Evolutionary conservation across 2,888 invertebrate genomes (phyloP).

Genomic region (Parapristionchus giblindavisi): DNA sequence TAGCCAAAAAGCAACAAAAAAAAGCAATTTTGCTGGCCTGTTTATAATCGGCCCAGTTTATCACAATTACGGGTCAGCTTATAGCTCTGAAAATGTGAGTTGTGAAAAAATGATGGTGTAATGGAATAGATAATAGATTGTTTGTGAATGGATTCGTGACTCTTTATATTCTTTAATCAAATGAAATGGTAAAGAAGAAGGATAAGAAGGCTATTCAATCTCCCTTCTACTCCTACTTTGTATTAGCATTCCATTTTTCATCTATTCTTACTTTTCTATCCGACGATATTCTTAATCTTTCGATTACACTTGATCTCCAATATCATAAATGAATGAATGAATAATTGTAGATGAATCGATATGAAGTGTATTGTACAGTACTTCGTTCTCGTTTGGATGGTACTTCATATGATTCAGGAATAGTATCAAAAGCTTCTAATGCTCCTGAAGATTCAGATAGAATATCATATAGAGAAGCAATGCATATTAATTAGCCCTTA

Average conservation of each 20-base stretch:
- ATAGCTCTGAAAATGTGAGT: too few species aligned
- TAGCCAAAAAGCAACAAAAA: too few species aligned
- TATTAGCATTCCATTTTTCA: not conserved
- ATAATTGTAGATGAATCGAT: constrained; percentile 30
- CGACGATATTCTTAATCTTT: too few species aligned
- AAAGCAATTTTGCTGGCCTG: too few species aligned
- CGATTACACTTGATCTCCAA: not conserved
- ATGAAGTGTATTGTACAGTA: constrained; percentile 21
- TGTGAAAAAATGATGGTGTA: too few species aligned
- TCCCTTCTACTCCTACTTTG: not conserved
- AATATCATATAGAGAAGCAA: constrained; percentile 33
- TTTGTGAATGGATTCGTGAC: too few species aligned
- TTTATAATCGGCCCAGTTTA: too few species aligned
- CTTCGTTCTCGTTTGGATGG: constrained; percentile 23
- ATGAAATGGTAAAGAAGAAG: too few species aligned
- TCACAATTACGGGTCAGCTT: too few species aligned
- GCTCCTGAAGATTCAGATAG: constrained; percentile 21
- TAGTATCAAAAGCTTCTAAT: constrained; percentile 32
- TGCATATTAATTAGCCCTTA: constrained; percentile 5
- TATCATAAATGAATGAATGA: not conserved
- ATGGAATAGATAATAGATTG: too few species aligned
- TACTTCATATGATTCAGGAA: constrained; percentile 25
- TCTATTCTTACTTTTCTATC: not conserved
- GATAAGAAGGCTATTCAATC: not conserved
- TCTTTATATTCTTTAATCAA: too few species aligned